A percentile compares a stretch with the other conserved stretches of the same genome.
Conservation (phyloP, 2,888 invertebrate genomes). For the Cephus pulcher region DNA sequence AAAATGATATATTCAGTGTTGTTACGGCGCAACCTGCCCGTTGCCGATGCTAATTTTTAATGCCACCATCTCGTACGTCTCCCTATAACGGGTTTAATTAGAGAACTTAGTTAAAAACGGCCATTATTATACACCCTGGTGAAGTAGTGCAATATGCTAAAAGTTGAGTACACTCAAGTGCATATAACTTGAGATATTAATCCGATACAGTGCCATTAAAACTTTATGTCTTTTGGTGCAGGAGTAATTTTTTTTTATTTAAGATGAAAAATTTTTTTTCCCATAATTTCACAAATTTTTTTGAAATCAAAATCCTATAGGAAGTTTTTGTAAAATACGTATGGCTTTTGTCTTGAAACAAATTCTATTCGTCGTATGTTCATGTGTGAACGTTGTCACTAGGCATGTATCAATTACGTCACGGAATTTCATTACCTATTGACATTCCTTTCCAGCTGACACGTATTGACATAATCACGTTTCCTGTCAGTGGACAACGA, state of each 20-base stretch:
- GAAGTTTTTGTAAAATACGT: not conserved
- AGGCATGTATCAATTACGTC: not conserved
- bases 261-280: too few species aligned
- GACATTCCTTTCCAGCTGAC: not conserved
- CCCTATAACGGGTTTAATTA: conserved; percentile 27
- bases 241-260: too few species aligned
- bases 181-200: not conserved
- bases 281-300: too few species aligned
- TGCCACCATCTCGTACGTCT: conserved; percentile 20
- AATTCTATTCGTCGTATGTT: not conserved
- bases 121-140: not conserved
- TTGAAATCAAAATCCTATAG: too few species aligned
- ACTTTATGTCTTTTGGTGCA: not conserved
- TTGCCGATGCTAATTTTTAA: conserved; percentile 38
- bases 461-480: not conserved
- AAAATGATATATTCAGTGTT: conserved; percentile 24
- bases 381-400: not conserved
- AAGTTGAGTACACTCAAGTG: not conserved
- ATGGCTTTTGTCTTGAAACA: not conserved
- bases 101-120: conserved; percentile 5
- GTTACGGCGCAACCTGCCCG: conserved; percentile 11
- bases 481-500: not conserved
- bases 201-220: not conserved
- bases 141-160: not conserved
- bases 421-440: not conserved